A percentile compares a stretch with the other conserved stretches of the same genome.
Evolutionary conservation across 2,797 vertebrate genomes (phyloP).

Genomic region (Myiothlypis chrysogaster): DNA sequence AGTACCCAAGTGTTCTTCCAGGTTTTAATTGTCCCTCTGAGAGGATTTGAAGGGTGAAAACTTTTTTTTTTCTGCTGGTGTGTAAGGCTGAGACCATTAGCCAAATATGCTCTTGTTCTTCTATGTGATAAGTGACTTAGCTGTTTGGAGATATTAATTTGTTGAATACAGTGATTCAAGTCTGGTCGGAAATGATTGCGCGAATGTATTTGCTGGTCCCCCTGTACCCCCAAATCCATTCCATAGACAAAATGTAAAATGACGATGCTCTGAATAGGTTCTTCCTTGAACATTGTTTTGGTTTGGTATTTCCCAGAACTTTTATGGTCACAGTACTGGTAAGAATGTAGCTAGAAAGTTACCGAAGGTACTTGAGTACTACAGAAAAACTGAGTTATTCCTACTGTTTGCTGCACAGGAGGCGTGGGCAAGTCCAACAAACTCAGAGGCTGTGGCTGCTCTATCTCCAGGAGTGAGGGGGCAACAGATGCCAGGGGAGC

Average conservation of each 20-base stretch:
- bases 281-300: background rate
- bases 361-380: background rate
- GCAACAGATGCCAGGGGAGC: background rate
- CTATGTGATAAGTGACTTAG: background rate
- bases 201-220: background rate
- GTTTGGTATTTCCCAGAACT: background rate
- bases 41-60: background rate
- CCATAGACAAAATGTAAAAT: background rate
- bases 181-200: background rate
- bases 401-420: background rate
- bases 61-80: background rate
- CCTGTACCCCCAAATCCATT: background rate
- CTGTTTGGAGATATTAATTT: background rate
- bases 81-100: background rate
- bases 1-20: background rate
- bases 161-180: background rate
- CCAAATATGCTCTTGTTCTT: background rate
- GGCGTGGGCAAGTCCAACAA: background rate
- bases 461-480: background rate
- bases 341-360: background rate
- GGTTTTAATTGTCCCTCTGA: background rate
- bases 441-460: background rate
- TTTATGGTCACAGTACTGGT: background rate
- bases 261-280: background rate
- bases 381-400: background rate